phyloP scores from a whole-genome alignment of 2,113 vertebrate species.

The Aphelocoma coerulescens region DNA sequence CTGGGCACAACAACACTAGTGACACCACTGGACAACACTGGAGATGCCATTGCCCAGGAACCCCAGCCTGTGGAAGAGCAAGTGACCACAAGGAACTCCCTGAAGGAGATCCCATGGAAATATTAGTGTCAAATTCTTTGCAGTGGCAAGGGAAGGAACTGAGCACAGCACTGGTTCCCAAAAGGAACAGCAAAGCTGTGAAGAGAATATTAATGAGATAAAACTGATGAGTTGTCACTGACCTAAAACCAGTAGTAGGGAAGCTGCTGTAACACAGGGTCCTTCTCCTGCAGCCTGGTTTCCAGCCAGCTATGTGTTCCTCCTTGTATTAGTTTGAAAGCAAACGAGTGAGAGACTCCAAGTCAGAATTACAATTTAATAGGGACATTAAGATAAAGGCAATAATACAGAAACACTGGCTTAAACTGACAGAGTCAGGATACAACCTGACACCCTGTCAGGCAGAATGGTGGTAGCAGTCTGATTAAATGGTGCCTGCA shows the following conservation, averaged over 20 bases:
- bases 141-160: neutral
- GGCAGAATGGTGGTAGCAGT: no score
- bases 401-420: no score
- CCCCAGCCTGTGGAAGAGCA: neutral
- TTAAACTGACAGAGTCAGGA: no score
- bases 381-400: no score
- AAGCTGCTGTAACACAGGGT: neutral
- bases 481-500: no score
- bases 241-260: neutral
- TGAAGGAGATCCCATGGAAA: neutral
- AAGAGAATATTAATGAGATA: neutral
- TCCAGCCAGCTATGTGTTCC: neutral
- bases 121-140: neutral
- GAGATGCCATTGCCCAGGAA: rapidly evolving
- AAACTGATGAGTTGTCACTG: neutral
- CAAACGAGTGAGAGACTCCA: no score
- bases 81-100: neutral
- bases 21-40: rapidly evolving
- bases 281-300: neutral
- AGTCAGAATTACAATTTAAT: no score
- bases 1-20: rapidly evolving
- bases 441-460: no score
- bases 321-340: neutral
- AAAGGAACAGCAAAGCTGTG: neutral
- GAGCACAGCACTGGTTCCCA: neutral